phyloP scores from a whole-genome alignment of 2,888 invertebrate species.

The Resseliella maxima region DNA sequence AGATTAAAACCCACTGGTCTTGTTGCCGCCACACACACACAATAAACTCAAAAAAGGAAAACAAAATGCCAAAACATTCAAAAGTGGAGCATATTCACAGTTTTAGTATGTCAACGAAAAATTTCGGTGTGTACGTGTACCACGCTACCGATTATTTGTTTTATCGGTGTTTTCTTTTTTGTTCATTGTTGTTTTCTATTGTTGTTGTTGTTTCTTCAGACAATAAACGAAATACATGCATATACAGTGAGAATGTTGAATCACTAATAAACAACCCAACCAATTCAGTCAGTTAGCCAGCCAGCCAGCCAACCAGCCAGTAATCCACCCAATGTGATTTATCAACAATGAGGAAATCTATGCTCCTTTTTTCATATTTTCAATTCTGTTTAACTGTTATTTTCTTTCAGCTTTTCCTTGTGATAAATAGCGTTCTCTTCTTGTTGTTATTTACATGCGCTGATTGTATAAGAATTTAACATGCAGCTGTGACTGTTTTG shows the following conservation, averaged over 20 bases:
- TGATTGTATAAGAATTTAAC: background rate
- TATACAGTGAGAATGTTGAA: conserved; percentile 25
- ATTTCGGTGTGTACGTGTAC: conserved; percentile 40
- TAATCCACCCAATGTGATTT: background rate
- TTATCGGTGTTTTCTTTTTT: background rate
- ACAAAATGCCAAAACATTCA: background rate
- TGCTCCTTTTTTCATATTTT: conserved; percentile 41
- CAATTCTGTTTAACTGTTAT: background rate
- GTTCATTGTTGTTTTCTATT: background rate
- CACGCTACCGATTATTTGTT: conserved; percentile 51
- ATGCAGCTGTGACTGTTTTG: background rate
- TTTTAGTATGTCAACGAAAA: conserved; percentile 41
- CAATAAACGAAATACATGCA: conserved; percentile 12
- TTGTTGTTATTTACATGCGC: background rate
- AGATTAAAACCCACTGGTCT: background rate
- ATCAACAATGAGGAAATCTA: conserved; percentile 33
- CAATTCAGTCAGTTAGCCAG: too few relatives aligned
- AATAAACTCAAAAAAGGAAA: background rate
- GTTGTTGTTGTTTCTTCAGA: background rate
- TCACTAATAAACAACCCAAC: background rate
- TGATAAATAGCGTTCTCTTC: conserved; percentile 23
- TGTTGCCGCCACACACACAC: background rate
- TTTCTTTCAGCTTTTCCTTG: background rate
- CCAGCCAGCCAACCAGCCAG: too few relatives aligned
- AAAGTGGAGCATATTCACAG: conserved; percentile 46